Base-by-base conservation (phyloP, 2,888 invertebrate species). In the Polydrusus tereticollis region DNA sequence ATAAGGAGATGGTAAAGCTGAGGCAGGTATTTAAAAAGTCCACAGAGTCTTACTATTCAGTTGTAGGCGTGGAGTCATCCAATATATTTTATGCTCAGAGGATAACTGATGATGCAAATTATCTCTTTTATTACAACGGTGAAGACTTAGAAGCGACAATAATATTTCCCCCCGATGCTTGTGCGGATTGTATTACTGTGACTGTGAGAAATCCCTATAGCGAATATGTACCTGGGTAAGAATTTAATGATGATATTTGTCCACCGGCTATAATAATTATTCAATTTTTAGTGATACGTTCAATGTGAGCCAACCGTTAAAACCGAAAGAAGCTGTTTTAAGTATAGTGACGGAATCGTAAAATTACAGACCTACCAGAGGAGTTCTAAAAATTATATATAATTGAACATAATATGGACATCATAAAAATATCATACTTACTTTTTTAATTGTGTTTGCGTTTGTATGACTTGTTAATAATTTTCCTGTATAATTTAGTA, bases 171-270 rank as follows among this genome's bases (percentile, higher is more conserved):
- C n/a, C n/a, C n/a, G n/a, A n/a, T 14, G 10, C 1, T 16, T 12
- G n/a, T n/a, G 7, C 12, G 3, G 21, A 16, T 14, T 14, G 14
- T 21, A 21, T 20, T 7, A 41, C 33, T 16, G 60, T 60, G 21
- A 23, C 23, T 12, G 43, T 60, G 23, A 41, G 43, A 43, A 60
- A 43, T 16, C 8, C 20, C 0, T 43, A 60, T 23, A 60, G 60
- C 12, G n/a, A 38, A 1, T 60, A 60, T 23, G n/a, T n/a, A 7
- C n/a, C n/a, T 8, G 60, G 60, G 60, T 60, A 60, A 41, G 55
- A 23, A 4, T 12, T n/a, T n/a, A n/a, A n/a, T 36, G 1, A 8
- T 58, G 36, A n/a, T 12, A 12, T 1, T n/a, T n/a, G 12, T n/a
- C 3, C 26, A 5, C 3, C 12, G 38, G 1, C 12, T 2, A n/a